phyloP scores from a whole-genome alignment of 2,888 invertebrate genomes.

The Aphodius sticticus region DNA sequence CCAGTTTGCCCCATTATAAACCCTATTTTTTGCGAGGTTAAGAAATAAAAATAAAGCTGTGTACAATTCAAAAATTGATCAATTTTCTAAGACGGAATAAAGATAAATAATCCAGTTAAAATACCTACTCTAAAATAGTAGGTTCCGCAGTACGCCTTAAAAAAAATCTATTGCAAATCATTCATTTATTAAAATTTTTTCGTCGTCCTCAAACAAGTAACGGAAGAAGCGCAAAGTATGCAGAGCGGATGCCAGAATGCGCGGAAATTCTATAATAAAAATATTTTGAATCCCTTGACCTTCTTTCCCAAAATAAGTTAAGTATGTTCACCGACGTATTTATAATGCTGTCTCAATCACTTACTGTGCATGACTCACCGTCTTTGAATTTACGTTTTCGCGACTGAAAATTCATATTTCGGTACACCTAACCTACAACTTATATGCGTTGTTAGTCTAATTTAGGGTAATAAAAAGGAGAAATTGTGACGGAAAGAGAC shows the following conservation, averaged over 20 bases:
- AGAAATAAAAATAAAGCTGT: too few species aligned
- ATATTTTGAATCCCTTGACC: conserved; percentile 34
- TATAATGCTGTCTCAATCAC: background rate
- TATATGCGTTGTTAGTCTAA: background rate
- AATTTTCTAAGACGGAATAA: too few species aligned
- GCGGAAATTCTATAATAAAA: conserved; percentile 32
- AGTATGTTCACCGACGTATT: background rate
- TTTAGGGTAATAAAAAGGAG: too few species aligned
- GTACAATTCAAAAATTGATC: too few species aligned
- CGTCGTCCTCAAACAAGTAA: background rate
- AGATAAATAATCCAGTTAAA: background rate
- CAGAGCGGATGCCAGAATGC: conserved; percentile 26
- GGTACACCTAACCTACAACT: background rate
- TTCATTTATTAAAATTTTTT: background rate
- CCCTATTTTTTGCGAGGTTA: too few species aligned
- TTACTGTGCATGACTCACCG: background rate
- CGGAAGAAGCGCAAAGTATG: conserved; percentile 17
- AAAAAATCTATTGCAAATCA: background rate
- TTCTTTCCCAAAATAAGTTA: conserved; percentile 30
- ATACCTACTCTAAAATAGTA: background rate
- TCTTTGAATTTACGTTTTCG: background rate
- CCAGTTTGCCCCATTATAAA: too few species aligned
- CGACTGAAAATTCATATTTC: background rate
- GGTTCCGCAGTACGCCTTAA: background rate
- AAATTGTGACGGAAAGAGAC: too few species aligned